Base-by-base conservation (phyloP, 2,888 invertebrate genomes). In the Mimachlamys varia region DNA sequence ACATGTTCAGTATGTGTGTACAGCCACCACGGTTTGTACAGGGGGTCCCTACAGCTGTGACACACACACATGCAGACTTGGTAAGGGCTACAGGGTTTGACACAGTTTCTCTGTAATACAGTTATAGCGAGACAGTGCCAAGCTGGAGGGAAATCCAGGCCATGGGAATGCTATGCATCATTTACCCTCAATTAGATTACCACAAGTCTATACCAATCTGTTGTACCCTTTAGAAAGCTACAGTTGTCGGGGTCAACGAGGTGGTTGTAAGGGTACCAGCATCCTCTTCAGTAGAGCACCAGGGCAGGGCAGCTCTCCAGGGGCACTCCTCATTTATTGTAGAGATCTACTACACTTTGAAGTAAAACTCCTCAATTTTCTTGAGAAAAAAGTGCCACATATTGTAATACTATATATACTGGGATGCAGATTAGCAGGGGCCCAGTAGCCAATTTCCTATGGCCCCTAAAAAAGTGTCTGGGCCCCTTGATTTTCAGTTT, bases 151-250 rank as follows among this genome's bases (percentile, higher is more conserved):
- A 76, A 58, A 76, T 27, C 76, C 76, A 76, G 76, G 76, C 76
- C 76, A 76, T 76, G 76, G 76, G 76, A 76, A 76, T 76, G 76
- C 76, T 76, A 76, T 76, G 76, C 33, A 76, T 76, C 76, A 76
- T 76, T 76, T 76, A 76, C 76, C 33, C 76, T 76, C 76, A 76
- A 76, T 76, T 76, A 76, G 76, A 76, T 76, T 76, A 76, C 12
- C 76, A 76, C 76, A 76, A 33, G 76, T 19, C 76, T 76, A 76
- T 17, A 76, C 12, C 27, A 33, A 76, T 76, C 27, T 27, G 76
- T 44, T 44, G 44, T 44, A 44, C 33, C 33, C 7, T 44, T 76
- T 33, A 76, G 76, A 76, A 76, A 76, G 76, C 76, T 76, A 33
- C 76, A 33, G 4, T 76, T 76, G 76, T 27, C 15, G 76, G 22